These are phyloP conservation scores for Prorops nasuta DNA, from an alignment of 1,140 invertebrate genomes.

Conservation along the genomic window DNA sequence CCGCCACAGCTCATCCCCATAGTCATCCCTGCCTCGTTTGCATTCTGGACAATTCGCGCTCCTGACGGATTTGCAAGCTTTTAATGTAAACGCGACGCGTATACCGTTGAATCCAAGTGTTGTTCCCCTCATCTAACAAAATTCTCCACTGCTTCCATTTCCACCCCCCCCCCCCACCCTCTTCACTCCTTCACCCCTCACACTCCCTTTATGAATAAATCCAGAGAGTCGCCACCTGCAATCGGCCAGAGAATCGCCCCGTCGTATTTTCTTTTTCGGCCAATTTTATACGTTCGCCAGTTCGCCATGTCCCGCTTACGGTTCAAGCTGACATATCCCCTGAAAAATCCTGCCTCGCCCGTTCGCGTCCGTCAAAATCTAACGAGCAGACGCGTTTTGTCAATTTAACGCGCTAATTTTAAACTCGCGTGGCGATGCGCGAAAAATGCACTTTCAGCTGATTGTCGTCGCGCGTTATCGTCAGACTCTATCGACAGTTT, in stretches of 20 bases:
- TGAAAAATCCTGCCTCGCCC: conserved; percentile 16
- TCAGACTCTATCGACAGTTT: conserved; percentile 17
- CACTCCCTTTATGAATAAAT: conserved; percentile 33
- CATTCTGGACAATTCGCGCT: conserved; percentile 27
- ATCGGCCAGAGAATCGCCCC: conserved; percentile 18
- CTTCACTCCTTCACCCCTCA: conserved; percentile 2
- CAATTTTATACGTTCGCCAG: conserved; percentile 4
- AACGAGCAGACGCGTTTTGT: conserved; percentile 23
- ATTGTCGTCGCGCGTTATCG: too few relatives aligned
- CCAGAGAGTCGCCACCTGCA: conserved; percentile 24
- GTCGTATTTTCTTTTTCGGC: conserved; percentile 6
- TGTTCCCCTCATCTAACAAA: conserved; percentile 18
- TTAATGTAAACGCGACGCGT: conserved; percentile 37
- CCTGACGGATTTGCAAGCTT: conserved; percentile 36
- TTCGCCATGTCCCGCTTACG: not conserved
- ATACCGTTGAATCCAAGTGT: conserved; percentile 28
- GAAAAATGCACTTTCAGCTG: too few relatives aligned
- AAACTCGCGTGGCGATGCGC: too few relatives aligned
- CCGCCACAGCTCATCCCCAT: conserved; percentile 10
- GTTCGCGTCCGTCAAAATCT: conserved; percentile 17
- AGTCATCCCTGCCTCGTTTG: conserved; percentile 29
- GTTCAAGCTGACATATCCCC: conserved; percentile 18
- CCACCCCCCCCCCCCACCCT: not conserved
- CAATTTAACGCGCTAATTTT: conserved; percentile 12
- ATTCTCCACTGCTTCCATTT: not conserved